Evolutionary conservation across 2,888 invertebrate species (phyloP), one percentile per base, ranked within the genome.

Genomic region (Nysson spinosus): DNA sequence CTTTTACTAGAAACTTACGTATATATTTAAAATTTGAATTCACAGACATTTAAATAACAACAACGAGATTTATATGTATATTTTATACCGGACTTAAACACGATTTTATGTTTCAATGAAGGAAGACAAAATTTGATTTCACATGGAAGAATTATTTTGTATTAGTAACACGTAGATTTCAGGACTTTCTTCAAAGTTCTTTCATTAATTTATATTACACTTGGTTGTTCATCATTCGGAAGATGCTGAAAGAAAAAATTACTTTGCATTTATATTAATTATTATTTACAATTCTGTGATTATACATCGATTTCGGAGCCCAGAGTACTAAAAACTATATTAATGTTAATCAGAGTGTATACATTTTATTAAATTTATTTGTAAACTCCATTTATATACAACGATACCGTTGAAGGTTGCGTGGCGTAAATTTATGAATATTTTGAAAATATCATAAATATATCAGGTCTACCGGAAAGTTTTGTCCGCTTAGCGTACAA

Each of bases 231-330:
- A 37, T 40, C 19, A 30, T 39, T 44, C 51, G 60, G 66, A 57
- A 67, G 73, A 69, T 69, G 35, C 75, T 75, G 75, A 4, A 73
- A 75, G 39, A 55, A 1, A 61, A 47, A 56, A 63, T 54, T 24
- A 50, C 14, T 34, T 26, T 34, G 16, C 1, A 3, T 28, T 49
- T 19, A 9, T 12, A 16, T 4, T 1, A 2, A 3, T 20, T 17
- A 1, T 19, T 1, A 11, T 24, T 5, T 4, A 3, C 0, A 5
- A 4, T 0, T 12, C 11, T 3, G 19, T 19, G 14, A 9, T 28
- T 14, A 5, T 14, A n/a, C 19, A 16, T 40, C 34, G 47, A 30
- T 11, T 19, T 14, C 11, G 58, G 46, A 66, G 66, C 57, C 66
- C 55, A 67, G 60, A 50, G 22, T 34, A 16, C n/a, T n/a, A n/a